A percentile compares a stretch with the other conserved stretches of the same genome.
Conservation (phyloP, 2,797 vertebrate genomes). For the Thamnophis elegans region DNA sequence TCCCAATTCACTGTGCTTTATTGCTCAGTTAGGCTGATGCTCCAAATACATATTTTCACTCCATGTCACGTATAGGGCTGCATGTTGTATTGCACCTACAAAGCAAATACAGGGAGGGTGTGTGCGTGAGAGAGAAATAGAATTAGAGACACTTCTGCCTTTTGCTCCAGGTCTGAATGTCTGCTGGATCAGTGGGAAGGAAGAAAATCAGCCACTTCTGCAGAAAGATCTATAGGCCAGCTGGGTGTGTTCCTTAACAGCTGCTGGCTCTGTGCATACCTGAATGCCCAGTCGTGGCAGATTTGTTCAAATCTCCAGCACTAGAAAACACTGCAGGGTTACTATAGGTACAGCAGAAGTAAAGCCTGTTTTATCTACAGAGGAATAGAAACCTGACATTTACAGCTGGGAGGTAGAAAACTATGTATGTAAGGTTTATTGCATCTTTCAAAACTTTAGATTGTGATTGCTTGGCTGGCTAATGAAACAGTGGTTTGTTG, state of each 20-base stretch:
- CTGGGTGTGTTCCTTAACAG: conserved; percentile 44
- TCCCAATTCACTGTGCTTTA: not conserved
- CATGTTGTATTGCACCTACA: not conserved
- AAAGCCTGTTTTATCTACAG: not conserved
- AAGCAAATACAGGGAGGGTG: not conserved
- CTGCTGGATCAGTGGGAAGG: conserved; percentile 21
- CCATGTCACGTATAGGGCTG: not conserved
- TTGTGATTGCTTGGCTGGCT: not conserved
- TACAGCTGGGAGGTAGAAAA: not conserved
- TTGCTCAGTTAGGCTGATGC: not conserved
- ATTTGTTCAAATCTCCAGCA: conserved; percentile 43
- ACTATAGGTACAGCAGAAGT: conserved; percentile 32
- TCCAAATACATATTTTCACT: not conserved
- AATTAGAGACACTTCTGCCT: not conserved
- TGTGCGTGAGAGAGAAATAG: not conserved
- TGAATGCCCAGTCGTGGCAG: conserved; percentile 34
- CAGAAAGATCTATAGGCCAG: conserved; percentile 32
- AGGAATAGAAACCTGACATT: conserved; percentile 21
- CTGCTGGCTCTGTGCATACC: conserved; percentile 41
- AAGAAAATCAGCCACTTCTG: conserved; percentile 33
- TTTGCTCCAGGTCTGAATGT: conserved; percentile 32
- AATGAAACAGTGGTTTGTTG: not conserved
- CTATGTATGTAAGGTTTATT: conserved; percentile 6
- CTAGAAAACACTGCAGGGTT: conserved; percentile 19
- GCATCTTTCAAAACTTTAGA: not conserved